These are phyloP conservation scores for Eledona agricola DNA, from an alignment of 2,888 invertebrate species.

Conservation along the genomic window DNA sequence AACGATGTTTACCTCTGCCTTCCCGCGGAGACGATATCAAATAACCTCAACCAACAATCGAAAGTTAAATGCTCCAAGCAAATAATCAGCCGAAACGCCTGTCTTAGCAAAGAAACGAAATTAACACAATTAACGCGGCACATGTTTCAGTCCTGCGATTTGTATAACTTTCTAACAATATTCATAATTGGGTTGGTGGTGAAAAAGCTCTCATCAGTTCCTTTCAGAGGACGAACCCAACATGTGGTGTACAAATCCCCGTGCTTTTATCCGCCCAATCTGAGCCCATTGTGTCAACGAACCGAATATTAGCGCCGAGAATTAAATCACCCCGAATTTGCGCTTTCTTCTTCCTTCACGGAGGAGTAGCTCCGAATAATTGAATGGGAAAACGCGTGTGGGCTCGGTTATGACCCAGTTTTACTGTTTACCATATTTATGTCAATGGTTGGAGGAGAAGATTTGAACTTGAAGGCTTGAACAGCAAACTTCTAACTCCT, in stretches of 20 bases:
- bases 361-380: slow-evolving; percentile 7
- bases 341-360: slow-evolving; percentile 12
- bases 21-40: slow-evolving; percentile 7
- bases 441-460: slow-evolving; percentile 11
- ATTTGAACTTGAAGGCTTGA: not conserved
- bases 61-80: slow-evolving; percentile 14
- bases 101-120: slow-evolving; percentile 5
- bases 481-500: no score
- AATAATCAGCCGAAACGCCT: slow-evolving; percentile 1
- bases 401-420: slow-evolving; percentile 29
- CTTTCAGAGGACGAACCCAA: slow-evolving; percentile 13
- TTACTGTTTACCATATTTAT: slow-evolving; percentile 2
- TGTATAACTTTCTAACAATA: slow-evolving; percentile 9
- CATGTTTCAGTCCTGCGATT: slow-evolving; percentile 17
- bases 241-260: slow-evolving; percentile 27
- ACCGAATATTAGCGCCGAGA: slow-evolving; percentile 25
- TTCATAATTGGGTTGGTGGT: slow-evolving; percentile 12
- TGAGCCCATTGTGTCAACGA: slow-evolving; percentile 40
- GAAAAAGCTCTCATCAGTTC: slow-evolving; percentile 24
- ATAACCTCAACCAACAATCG: slow-evolving; percentile 31
- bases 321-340: slow-evolving; percentile 26
- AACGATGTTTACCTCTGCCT: slow-evolving; percentile 20
- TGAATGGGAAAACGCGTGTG: not conserved
- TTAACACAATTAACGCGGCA: no score
- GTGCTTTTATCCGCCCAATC: slow-evolving; percentile 40